Conservation (phyloP, 2,797 vertebrate species). For the Ceryle rudis region DNA sequence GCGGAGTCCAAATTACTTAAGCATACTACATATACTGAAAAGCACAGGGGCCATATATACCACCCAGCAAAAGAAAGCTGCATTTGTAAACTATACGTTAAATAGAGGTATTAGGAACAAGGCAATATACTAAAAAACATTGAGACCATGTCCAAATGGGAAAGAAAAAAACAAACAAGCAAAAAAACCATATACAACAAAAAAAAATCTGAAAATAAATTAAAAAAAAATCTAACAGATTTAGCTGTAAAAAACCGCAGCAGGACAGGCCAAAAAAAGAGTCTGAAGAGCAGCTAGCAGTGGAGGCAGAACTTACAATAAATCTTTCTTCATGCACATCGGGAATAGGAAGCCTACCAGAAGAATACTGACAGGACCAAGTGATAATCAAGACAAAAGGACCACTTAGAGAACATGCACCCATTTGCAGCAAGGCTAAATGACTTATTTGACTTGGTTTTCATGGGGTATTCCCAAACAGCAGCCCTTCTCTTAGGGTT, state of each 20-base stretch:
- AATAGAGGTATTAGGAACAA: background rate
- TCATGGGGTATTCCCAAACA: background rate
- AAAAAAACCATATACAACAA: background rate
- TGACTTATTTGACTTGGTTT: background rate
- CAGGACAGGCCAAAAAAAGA: background rate
- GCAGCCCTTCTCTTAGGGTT: background rate
- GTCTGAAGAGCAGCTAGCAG: background rate
- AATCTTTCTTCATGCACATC: background rate
- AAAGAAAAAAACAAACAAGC: background rate
- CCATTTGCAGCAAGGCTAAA: background rate
- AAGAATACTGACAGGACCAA: background rate
- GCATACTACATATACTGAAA: background rate
- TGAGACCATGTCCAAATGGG: background rate
- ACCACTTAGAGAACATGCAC: background rate
- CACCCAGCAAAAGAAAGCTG: background rate
- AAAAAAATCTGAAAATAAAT: no score
- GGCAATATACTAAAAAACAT: background rate
- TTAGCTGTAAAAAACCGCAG: background rate
- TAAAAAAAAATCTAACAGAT: background rate
- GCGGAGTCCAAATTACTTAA: background rate
- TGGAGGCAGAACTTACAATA: background rate
- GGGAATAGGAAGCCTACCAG: background rate
- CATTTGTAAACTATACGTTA: background rate
- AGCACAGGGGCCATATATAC: background rate
- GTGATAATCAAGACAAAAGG: background rate